Percentiles rank a stretch among this genome's conserved stretches.
Conservation (phyloP, 2,113 vertebrate genomes). For the Phyllostomus hastatus region DNA sequence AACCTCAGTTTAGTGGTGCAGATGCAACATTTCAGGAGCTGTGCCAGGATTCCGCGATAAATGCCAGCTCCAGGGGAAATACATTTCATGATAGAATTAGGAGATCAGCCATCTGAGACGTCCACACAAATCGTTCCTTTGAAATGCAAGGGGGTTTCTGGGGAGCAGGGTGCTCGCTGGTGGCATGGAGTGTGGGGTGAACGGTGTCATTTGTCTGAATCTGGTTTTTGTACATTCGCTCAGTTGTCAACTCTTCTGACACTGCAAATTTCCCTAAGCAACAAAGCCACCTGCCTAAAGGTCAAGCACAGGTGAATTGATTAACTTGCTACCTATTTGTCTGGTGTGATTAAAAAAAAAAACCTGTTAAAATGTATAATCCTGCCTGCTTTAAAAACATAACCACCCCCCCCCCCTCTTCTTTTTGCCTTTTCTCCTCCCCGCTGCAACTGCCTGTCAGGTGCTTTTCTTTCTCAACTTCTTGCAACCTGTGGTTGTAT, state of each 20-base stretch:
- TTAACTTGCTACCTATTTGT: slow-evolving; percentile 13
- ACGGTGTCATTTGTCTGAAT: neutral
- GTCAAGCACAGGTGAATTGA: slow-evolving; percentile 55
- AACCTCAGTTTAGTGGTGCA: slow-evolving; percentile 59
- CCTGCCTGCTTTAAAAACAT: neutral
- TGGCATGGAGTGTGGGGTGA: neutral
- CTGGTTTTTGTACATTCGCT: neutral
- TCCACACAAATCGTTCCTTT: neutral
- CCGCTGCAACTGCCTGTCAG: neutral
- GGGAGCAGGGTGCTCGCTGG: neutral
- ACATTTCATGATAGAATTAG: slow-evolving; percentile 64
- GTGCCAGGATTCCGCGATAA: slow-evolving; percentile 47
- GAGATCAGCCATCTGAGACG: slow-evolving; percentile 57
- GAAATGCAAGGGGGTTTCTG: neutral
- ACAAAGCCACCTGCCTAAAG: neutral
- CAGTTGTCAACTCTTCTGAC: neutral
- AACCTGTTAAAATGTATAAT: neutral
- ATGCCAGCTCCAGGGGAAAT: slow-evolving; percentile 66
- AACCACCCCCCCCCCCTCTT: neutral
- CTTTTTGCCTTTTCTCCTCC: neutral
- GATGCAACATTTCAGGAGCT: slow-evolving; percentile 56
- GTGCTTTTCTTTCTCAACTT: slow-evolving; percentile 48
- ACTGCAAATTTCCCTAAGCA: slow-evolving; percentile 32
- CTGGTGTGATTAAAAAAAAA: neutral
- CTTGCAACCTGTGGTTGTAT: slow-evolving; percentile 26